Evolutionary conservation across 2,888 invertebrate species (phyloP).

Genomic region (Drosophila colorata): DNA sequence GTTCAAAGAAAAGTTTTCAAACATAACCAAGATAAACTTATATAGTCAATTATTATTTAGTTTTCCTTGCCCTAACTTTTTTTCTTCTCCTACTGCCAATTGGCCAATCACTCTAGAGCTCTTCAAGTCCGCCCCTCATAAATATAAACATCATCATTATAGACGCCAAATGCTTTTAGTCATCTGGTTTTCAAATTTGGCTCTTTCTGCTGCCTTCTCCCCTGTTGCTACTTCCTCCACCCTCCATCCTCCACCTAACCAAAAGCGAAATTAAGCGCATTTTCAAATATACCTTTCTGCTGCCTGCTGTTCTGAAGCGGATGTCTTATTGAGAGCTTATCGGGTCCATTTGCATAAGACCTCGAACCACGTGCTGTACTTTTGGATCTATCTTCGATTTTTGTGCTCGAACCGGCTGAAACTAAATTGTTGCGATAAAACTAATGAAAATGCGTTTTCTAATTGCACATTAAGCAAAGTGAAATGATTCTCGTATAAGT

Average conservation of each 20-base stretch:
- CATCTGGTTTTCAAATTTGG: constrained; percentile 61
- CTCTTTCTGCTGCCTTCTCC: background rate
- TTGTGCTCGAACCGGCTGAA: constrained; percentile 51
- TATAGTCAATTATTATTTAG: no score
- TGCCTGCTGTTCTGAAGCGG: background rate
- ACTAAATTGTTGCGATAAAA: constrained; percentile 78
- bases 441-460: constrained; percentile 82
- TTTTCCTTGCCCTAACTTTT: no score
- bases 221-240: background rate
- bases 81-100: constrained; percentile 9
- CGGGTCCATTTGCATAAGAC: constrained; percentile 53
- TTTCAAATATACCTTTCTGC: constrained; percentile 53
- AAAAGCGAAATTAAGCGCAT: constrained; percentile 63
- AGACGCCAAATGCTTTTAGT: constrained; percentile 74
- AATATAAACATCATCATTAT: constrained; percentile 49
- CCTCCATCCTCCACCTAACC: constrained; percentile 26
- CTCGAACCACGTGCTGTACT: constrained; percentile 38
- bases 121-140: constrained; percentile 25
- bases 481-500: constrained; percentile 74
- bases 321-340: constrained; percentile 67
- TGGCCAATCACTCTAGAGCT: constrained; percentile 23
- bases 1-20: no score
- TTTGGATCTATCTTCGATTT: background rate
- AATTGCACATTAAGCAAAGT: constrained; percentile 84
- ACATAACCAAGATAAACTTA: no score